Evolutionary conservation across 2,888 invertebrate species (phyloP), one percentile per base, ranked within the genome.

Genomic region (Chironomus tentans): DNA sequence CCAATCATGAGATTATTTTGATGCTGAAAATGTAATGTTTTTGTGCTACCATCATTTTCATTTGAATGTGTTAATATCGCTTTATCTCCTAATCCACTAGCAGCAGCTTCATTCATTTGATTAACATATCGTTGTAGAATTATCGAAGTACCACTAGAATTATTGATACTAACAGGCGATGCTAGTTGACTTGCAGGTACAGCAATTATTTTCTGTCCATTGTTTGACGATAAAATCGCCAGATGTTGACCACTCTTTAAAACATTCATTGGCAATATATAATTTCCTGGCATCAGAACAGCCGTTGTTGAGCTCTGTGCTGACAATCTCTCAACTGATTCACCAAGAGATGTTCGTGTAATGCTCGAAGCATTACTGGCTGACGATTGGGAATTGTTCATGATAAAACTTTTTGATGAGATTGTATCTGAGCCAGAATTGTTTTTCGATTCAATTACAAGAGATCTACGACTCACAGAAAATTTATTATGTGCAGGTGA

Each of bases 231-330:
- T 24, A 91, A 90, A 77, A 91, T 90, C 2, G 90, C 90, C 77
- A 91, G 90, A 80, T 90, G 90, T 80, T 91, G 90, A 0, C 90
- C 89, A 7, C 90, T 88, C 82, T 91, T 91, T 77, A 91, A 87
- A 85, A 91, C 87, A 3, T 90, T 90, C 79, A 91, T 89, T 0
- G 91, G 91, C 79, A 91, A 82, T 77, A 91, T 87, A 79, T 91
- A 91, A 81, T 91, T 91, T 0, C 90, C 89, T n/a, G 90, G 90
- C 82, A 91, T 89, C 62, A 91, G 82, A 6, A 91, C 89, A 2
- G 90, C 89, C 0, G 90, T 86, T 4, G 89, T 89, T 77, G 86
- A 87, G 0, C 87, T 87, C 21, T 65, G 74, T 46, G 46, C 47
- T 69, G 74, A 18, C 6, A 68, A 50, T 46, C 24, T 38, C 21